Conservation (phyloP, 2,113 vertebrate genomes). For the Oncorhynchus mykiss region DNA sequence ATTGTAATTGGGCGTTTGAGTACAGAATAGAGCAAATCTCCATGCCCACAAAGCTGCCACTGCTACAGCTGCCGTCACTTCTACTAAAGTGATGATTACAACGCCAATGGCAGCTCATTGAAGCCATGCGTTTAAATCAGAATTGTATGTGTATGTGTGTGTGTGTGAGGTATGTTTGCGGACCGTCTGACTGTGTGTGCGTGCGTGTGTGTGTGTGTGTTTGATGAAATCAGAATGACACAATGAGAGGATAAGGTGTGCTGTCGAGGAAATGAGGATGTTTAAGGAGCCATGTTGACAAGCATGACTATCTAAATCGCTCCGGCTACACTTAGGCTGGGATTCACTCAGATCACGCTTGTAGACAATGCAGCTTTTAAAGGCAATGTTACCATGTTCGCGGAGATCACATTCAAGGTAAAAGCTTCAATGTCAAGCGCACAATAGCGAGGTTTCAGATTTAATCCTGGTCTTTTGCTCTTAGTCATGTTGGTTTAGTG, state of each 20-base stretch:
- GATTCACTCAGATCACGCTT: constrained; percentile 5
- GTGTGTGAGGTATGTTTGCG: not conserved
- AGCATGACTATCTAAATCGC: constrained; percentile 54
- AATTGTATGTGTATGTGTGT: constrained; percentile 20
- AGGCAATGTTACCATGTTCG: no score
- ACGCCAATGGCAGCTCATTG: constrained; percentile 11
- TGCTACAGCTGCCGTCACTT: no score
- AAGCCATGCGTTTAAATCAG: constrained; percentile 36
- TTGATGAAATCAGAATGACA: not conserved
- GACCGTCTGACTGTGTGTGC: not conserved
- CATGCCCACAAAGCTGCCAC: constrained; percentile 12
- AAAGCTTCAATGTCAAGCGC: no score
- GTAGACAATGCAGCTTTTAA: no score
- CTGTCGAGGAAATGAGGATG: not conserved
- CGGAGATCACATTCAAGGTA: no score
- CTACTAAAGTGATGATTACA: constrained; percentile 31
- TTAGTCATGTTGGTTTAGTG: no score
- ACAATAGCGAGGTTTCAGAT: no score
- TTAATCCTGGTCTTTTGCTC: no score
- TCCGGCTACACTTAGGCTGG: constrained; percentile 30
- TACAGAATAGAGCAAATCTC: constrained; percentile 32
- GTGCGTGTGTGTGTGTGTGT: constrained; percentile 24
- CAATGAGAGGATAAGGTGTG: not conserved
- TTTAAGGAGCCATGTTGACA: constrained; percentile 46
- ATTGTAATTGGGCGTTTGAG: constrained; percentile 28